Base-by-base conservation (phyloP, 2,888 invertebrate species). In the Ormyrus pomaceus region DNA sequence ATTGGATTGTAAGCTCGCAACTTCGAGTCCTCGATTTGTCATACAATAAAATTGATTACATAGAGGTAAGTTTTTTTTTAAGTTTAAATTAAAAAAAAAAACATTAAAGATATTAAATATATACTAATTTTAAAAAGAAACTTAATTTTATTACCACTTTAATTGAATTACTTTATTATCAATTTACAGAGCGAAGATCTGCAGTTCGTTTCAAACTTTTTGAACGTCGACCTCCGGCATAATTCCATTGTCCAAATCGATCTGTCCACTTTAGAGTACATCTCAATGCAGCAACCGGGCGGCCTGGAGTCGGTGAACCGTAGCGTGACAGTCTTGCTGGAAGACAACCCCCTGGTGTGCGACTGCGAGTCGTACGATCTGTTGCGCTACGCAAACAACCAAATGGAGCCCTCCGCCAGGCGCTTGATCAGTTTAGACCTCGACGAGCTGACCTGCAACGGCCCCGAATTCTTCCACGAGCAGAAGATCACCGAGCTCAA, bases 21-120 rank as follows among this genome's bases (percentile, higher is more conserved):
- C 92, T 96, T 70, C 91, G 92, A 62, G 91, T 91, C 19, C 89
- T 97, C 64, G 94, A 95, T 88, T 91, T 96, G 13, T 94, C 93
- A 74, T 92, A 93, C 86, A 95, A 95, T 86, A 90, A 92, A n/a
- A 93, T 97, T 66, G 85, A 89, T 48, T 79, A 84, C 59, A 85
- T 94, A 82, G 90, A 92, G 88, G 94, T 94, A 89, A 89, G 92
- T 91, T 76, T 69, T 9, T 9, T 75, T 58, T 75, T 19, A 19
- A 19, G 2, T 0, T 58, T 51, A 56, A 56, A 58, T 19, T 11
- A n/a, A 9, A 64, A 55, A 34, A 34, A 45, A 0, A 50, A 59
- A 61, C 10, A 45, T 48, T 13, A 19, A 2, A 1, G 53, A 53
- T 9, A 46, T 34, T 34, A 34, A 34, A 4, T 34, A 4, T 34